Evolutionary conservation across 2,113 vertebrate genomes (phyloP).

Genomic region (Drymodes brunneopygia): DNA sequence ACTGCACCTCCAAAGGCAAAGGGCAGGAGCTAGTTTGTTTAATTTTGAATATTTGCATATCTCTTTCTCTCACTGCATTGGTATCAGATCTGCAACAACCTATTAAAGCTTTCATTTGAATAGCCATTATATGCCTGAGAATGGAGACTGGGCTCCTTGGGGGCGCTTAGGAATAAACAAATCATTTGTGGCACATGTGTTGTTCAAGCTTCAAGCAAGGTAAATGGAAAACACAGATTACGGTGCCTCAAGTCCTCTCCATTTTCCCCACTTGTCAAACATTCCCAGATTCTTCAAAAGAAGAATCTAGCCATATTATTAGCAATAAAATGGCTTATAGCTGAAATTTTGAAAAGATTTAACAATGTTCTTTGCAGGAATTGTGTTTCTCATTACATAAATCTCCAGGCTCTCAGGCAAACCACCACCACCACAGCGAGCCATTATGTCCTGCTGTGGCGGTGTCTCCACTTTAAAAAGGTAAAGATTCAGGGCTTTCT

Average conservation of each 20-base stretch:
- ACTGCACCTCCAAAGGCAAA: neutral
- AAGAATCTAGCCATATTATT: slow-evolving; percentile 59
- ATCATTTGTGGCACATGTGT: slow-evolving; percentile 51
- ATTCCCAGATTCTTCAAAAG: slow-evolving; percentile 58
- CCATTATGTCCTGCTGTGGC: slow-evolving; percentile 60
- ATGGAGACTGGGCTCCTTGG: slow-evolving; percentile 3
- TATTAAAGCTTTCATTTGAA: slow-evolving; percentile 39
- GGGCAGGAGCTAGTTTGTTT: slow-evolving; percentile 6
- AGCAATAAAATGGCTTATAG: slow-evolving; percentile 63
- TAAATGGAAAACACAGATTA: slow-evolving; percentile 60
- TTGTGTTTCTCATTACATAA: slow-evolving; percentile 68
- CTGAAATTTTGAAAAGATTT: slow-evolving; percentile 58
- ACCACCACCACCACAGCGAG: neutral
- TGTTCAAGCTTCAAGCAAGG: slow-evolving; percentile 45
- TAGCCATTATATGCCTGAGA: slow-evolving; percentile 9
- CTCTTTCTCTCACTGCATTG: neutral
- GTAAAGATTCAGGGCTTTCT: slow-evolving; percentile 37
- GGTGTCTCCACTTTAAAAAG: slow-evolving; percentile 44
- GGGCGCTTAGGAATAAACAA: slow-evolving; percentile 20
- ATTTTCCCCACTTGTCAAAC: slow-evolving; percentile 53
- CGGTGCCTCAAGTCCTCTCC: slow-evolving; percentile 54
- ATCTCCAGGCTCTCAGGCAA: slow-evolving; percentile 55
- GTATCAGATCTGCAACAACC: slow-evolving; percentile 29
- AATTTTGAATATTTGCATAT: slow-evolving; percentile 24
- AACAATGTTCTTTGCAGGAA: slow-evolving; percentile 60